Evolutionary conservation across 2,888 invertebrate species (phyloP).

Genomic region (Cactoblastis cactorum): DNA sequence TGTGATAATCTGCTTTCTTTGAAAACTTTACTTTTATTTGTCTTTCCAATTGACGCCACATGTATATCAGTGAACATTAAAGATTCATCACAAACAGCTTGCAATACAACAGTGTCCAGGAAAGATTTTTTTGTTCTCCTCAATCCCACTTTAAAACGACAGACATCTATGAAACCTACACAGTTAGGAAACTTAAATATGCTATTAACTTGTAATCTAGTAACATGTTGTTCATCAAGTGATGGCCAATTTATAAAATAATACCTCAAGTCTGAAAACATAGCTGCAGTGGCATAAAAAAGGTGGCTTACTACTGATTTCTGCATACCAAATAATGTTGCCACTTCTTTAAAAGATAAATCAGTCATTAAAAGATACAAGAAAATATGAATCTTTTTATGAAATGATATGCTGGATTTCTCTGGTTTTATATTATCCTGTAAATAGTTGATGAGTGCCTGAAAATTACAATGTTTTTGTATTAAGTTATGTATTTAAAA

Average conservation of each 20-base stretch:
- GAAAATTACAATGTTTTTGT: conserved; percentile 31
- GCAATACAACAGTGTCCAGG: conserved; percentile 52
- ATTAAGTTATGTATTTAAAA: too few species aligned
- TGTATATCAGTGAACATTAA: conserved; percentile 60
- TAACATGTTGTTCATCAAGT: conserved; percentile 62
- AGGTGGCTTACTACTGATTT: conserved; percentile 63
- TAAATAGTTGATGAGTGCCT: conserved; percentile 53
- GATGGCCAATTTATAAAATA: conserved; percentile 66
- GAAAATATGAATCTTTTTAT: conserved; percentile 67
- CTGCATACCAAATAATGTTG: conserved; percentile 56
- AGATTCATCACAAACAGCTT: conserved; percentile 70
- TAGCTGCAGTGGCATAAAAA: conserved; percentile 57
- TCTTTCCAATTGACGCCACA: conserved; percentile 53
- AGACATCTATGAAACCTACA: conserved; percentile 67
- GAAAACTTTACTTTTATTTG: conserved; percentile 56
- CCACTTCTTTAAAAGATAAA: conserved; percentile 57
- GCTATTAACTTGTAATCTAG: conserved; percentile 63
- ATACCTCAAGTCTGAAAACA: conserved; percentile 50
- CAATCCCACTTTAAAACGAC: conserved; percentile 55
- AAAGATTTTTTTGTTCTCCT: conserved; percentile 45
- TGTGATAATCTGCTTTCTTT: conserved; percentile 53
- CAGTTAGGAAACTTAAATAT: conserved; percentile 66
- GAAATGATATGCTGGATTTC: conserved; percentile 43
- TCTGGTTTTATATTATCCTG: conserved; percentile 40
- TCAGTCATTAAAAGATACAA: conserved; percentile 58